Evolutionary conservation across 1,140 invertebrate genomes (phyloP), one percentile per base, ranked within the genome.

Genomic region (Procambarus virginalis): DNA sequence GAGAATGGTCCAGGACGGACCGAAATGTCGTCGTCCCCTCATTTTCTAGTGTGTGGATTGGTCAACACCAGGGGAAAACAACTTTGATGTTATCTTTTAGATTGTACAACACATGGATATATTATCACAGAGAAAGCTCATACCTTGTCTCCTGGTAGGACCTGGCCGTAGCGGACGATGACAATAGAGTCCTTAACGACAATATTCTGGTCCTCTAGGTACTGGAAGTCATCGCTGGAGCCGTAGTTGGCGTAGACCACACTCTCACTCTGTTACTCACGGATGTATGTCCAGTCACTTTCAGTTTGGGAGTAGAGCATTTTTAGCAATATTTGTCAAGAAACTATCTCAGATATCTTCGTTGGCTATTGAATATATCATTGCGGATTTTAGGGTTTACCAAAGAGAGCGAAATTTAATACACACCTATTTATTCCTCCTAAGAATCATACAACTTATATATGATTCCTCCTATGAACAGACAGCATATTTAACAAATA

Each of bases 71-170:
- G 34, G 34, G 34, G 34, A 34, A 34, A 34, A 34, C 34, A 34
- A 34, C 34, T 34, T 34, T 34, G 34, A 34, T 34, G 34, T 34
- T 34, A 34, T 34, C 34, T 34, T 34, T 34, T 34, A 34, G 34
- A 34, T 34, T 34, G 34, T 34, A 34, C 34, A 34, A 34, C 34
- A 34, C 34, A 34, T 0, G 0, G 1, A 34, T 34, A 34, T 34
- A 34, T 34, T 1, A 34, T 34, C 34, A 34, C 34, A 34, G 34
- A 34, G 34, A 34, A 34, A 34, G 20, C 17, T 17, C 64, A 12
- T n/a, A 93, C 87, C 91, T 94, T 94, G 83, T 94, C 94, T 51
- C 94, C 94, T 49, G 95, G 93, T 85, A 95, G 95, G 20, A 94
- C 93, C 58, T 93, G 93, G 14, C 95, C 95, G 34, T 91, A 91